phyloP scores from a whole-genome alignment of 2,113 vertebrate genomes.

The Rhineura floridana region DNA sequence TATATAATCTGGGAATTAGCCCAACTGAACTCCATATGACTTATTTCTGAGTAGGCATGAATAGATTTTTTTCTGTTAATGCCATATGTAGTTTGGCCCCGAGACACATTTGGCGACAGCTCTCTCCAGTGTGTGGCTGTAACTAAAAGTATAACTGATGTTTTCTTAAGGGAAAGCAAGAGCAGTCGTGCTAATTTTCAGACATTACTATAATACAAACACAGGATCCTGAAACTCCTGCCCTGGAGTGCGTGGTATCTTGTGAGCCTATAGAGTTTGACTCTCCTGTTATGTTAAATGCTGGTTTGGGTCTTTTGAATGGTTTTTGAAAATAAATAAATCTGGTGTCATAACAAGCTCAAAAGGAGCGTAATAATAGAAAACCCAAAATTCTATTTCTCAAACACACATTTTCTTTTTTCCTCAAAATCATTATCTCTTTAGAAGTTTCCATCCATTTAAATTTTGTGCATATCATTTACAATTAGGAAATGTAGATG shows the following conservation, averaged over 20 bases:
- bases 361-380: background rate
- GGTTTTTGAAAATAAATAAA: background rate
- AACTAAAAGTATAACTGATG: background rate
- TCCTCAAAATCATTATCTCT: conserved; percentile 21
- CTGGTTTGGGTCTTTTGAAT: background rate
- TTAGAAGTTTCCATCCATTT: conserved; percentile 35
- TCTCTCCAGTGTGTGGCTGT: background rate
- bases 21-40: too few relatives aligned
- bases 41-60: too few relatives aligned
- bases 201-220: background rate
- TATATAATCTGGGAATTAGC: too few relatives aligned
- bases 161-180: background rate
- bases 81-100: background rate
- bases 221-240: background rate
- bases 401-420: background rate
- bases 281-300: background rate
- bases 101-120: background rate
- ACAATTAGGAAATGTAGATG: conserved; percentile 25
- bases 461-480: conserved; percentile 28
- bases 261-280: background rate
- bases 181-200: background rate
- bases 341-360: background rate
- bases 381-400: background rate
- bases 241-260: background rate
- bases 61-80: too few relatives aligned